Evolutionary conservation across 2,797 vertebrate genomes (phyloP).

Genomic region (Oreortyx pictus): DNA sequence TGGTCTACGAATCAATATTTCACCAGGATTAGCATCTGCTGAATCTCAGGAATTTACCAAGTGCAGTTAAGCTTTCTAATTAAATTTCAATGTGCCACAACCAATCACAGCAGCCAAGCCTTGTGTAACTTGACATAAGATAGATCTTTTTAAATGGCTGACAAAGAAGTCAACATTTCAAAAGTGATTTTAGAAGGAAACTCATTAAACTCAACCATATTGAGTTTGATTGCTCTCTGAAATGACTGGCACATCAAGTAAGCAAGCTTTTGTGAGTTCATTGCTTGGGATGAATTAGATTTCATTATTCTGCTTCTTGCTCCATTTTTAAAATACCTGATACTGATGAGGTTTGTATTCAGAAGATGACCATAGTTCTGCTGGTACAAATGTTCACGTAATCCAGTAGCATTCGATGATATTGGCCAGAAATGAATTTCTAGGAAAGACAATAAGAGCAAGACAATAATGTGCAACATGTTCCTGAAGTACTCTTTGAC

Average conservation of each 20-base stretch:
- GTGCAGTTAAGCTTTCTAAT: conserved; percentile 13
- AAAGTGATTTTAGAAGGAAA: conserved; percentile 2
- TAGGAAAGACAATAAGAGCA: not conserved
- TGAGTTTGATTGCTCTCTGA: conserved; percentile 18
- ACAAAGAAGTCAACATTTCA: not conserved
- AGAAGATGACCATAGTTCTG: not conserved
- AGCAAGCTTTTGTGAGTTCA: not conserved
- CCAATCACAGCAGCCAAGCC: not conserved
- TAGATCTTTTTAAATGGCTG: not conserved
- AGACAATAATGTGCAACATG: not conserved
- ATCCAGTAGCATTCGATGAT: not conserved
- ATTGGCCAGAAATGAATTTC: not conserved
- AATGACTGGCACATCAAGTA: not conserved
- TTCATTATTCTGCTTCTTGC: not conserved
- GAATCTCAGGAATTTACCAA: not conserved
- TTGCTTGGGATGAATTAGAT: not conserved
- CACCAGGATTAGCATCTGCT: not conserved
- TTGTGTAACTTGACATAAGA: not conserved
- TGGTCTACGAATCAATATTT: not conserved
- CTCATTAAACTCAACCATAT: not conserved
- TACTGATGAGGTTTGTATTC: not conserved
- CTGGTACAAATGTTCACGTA: not conserved
- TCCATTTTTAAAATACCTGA: not conserved
- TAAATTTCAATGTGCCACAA: not conserved
- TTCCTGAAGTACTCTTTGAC: not conserved